Conservation (phyloP, 2,888 invertebrate genomes). For the Lacanobia oleracea region DNA sequence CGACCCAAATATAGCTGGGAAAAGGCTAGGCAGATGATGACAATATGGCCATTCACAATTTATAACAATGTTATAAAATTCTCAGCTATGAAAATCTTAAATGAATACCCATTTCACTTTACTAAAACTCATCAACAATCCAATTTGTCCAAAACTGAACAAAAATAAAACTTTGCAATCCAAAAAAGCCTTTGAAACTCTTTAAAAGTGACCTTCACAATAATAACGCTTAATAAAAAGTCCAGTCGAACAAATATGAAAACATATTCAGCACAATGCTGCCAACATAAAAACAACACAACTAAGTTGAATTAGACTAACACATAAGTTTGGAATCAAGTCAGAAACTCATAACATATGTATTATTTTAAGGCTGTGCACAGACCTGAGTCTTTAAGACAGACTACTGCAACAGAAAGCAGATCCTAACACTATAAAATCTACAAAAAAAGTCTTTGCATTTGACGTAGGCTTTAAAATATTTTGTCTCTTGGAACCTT, state of each 20-base stretch:
- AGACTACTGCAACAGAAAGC: too few relatives aligned
- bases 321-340: slow-evolving; percentile 38
- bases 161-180: background rate
- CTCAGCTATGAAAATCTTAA: too few relatives aligned
- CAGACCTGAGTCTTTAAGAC: background rate
- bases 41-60: too few relatives aligned
- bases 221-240: slow-evolving; percentile 21
- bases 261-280: slow-evolving; percentile 25
- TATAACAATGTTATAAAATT: too few relatives aligned
- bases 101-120: background rate
- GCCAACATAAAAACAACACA: slow-evolving; percentile 38
- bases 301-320: slow-evolving; percentile 39
- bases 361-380: slow-evolving; percentile 20
- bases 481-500: too few relatives aligned
- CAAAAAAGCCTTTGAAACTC: background rate
- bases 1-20: too few relatives aligned
- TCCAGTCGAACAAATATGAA: slow-evolving; percentile 31
- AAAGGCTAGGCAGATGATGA: too few relatives aligned
- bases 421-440: too few relatives aligned
- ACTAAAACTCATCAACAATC: background rate
- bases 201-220: slow-evolving; percentile 22
- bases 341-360: slow-evolving; percentile 16
- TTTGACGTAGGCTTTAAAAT: too few relatives aligned
- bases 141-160: background rate
- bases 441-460: too few relatives aligned